phyloP scores from a whole-genome alignment of 2,888 invertebrate genomes.

The Meloe dianella region DNA sequence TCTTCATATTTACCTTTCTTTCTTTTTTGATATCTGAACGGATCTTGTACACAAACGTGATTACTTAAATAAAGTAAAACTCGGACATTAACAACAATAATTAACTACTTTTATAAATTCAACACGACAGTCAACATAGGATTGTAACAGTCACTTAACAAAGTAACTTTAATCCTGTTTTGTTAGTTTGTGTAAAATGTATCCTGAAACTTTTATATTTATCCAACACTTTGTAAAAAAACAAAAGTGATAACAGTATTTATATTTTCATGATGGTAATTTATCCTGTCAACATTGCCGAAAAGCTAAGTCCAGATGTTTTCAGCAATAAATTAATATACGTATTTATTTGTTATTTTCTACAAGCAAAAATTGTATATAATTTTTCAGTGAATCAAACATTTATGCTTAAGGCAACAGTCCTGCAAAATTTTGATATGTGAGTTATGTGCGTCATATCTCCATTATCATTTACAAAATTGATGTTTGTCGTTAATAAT shows the following conservation, averaged over 20 bases:
- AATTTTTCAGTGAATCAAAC: no score
- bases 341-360: background rate
- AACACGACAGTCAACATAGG: background rate
- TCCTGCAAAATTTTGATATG: no score
- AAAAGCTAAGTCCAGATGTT: background rate
- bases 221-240: background rate
- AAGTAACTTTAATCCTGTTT: conserved; percentile 5
- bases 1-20: no score
- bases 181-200: background rate
- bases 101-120: background rate
- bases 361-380: no score
- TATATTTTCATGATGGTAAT: background rate
- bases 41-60: background rate
- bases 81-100: background rate
- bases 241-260: background rate
- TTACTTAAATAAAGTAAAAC: background rate
- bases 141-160: background rate
- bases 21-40: background rate
- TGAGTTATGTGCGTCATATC: no score
- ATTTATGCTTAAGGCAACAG: no score
- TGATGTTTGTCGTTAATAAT: no score
- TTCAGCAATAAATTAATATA: background rate
- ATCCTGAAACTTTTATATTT: background rate
- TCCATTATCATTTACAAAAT: no score
- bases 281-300: background rate